Base-by-base conservation (phyloP, 2,797 vertebrate species). In the Cuniculus paca region DNA sequence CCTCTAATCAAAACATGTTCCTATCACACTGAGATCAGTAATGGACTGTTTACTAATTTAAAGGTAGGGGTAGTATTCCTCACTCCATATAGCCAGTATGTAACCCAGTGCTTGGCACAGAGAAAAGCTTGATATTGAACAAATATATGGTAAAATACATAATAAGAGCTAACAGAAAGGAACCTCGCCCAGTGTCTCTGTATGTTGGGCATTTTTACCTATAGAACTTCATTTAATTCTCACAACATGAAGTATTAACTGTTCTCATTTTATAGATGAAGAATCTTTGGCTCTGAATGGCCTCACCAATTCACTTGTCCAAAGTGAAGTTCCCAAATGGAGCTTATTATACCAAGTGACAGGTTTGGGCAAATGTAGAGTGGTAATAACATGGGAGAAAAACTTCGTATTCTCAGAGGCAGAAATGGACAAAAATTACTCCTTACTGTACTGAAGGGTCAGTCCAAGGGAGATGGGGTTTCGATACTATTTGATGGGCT, bases 371-470 rank as follows among this genome's bases (percentile, higher is more conserved):
- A 90, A 75, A 54, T n/a, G 36, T 61, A 50, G 13, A 79, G 20
- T 52, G n/a, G 70, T 58, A 70, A 72, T n/a, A 72, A 42, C 14
- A 90, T 63, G 16, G 39, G 72, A 78, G 81, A 54, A 86, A 83
- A 61, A 2, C 9, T 0, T 11, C 22, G 75, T 6, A n/a, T 85
- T 14, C 50, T 48, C 42, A 87, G 5, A 56, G 45, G 72, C 34
- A 94, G 74, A 94, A 95, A 75, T 28, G 45, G 86, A 56, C 61
- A 91, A 45, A 91, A 68, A 77, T 58, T 28, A 83, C 28, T 82
- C 58, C 48, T 89, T 92, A 79, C 61, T 60, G 70, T 14, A 13
- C 22, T 13, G 24, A 74, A 45, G 24, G 70, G 11, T 12, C 70
- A 74, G 39, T 42, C 24, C 39, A 68, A 77, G 42, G 48, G 31